phyloP scores from a whole-genome alignment of 2,797 vertebrate genomes.

The Picus viridis region DNA sequence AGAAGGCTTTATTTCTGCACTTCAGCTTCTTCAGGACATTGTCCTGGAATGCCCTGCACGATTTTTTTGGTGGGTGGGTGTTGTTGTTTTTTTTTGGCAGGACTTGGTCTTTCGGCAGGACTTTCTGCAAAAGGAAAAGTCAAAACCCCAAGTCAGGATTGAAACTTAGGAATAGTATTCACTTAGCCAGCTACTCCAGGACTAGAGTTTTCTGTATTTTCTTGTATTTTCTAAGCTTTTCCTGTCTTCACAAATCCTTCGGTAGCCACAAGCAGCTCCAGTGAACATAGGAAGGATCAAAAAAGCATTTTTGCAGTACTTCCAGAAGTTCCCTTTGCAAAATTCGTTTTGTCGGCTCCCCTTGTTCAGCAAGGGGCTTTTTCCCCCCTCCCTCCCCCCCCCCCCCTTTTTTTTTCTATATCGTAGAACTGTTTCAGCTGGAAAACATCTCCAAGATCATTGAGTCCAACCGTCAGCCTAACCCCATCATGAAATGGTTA shows the following conservation, averaged over 20 bases:
- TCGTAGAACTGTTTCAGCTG: too few relatives aligned
- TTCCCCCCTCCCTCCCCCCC: too few relatives aligned
- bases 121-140: neutral
- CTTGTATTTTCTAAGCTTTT: neutral
- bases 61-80: too few relatives aligned
- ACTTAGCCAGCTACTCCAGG: neutral
- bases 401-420: too few relatives aligned
- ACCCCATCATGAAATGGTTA: neutral
- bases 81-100: too few relatives aligned
- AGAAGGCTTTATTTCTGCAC: neutral
- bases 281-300: neutral
- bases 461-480: too few relatives aligned
- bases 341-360: neutral
- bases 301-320: neutral
- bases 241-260: neutral
- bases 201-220: neutral
- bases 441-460: too few relatives aligned
- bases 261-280: neutral
- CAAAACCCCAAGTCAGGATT: neutral
- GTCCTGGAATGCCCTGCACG: too few relatives aligned
- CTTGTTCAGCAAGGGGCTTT: neutral
- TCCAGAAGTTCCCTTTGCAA: neutral
- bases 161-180: neutral
- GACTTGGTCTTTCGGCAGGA: too few relatives aligned
- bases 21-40: neutral